These are phyloP conservation scores for Dicerorhinus sumatrensis DNA, from an alignment of 2,113 vertebrate genomes.

Conservation along the genomic window DNA sequence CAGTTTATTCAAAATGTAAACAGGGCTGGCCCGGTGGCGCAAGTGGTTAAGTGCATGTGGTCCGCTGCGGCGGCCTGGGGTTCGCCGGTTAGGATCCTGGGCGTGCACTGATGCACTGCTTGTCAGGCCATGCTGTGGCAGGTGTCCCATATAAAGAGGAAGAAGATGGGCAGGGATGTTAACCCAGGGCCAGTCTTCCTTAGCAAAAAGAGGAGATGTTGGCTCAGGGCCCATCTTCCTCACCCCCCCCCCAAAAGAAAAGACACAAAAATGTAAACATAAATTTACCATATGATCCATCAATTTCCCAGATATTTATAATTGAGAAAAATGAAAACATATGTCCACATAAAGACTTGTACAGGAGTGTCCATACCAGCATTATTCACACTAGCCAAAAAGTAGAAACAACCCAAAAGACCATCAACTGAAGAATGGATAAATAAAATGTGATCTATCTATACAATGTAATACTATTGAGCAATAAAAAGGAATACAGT, in stretches of 20 bases:
- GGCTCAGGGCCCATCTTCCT: too few relatives aligned
- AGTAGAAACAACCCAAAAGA: neutral
- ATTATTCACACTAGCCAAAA: neutral
- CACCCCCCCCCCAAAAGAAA: too few relatives aligned
- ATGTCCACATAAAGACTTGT: neutral
- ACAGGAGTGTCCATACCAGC: neutral
- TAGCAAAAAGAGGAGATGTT: too few relatives aligned
- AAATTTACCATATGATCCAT: neutral
- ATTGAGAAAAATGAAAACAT: neutral
- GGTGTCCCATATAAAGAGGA: too few relatives aligned
- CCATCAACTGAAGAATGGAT: neutral
- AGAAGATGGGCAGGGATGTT: too few relatives aligned
- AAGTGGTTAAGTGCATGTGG: too few relatives aligned
- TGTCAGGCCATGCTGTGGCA: too few relatives aligned
- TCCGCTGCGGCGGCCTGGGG: too few relatives aligned
- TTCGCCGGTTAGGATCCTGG: too few relatives aligned
- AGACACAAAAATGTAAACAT: neutral
- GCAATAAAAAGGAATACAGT: neutral
- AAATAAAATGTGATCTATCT: neutral
- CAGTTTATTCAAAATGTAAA: slow-evolving; percentile 4
- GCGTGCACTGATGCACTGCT: too few relatives aligned
- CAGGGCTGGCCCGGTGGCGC: neutral
- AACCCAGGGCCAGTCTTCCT: too few relatives aligned
- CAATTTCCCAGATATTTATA: neutral
- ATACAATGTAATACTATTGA: neutral